phyloP scores from a whole-genome alignment of 2,888 invertebrate species.

The Drosophila nigritarsus region DNA sequence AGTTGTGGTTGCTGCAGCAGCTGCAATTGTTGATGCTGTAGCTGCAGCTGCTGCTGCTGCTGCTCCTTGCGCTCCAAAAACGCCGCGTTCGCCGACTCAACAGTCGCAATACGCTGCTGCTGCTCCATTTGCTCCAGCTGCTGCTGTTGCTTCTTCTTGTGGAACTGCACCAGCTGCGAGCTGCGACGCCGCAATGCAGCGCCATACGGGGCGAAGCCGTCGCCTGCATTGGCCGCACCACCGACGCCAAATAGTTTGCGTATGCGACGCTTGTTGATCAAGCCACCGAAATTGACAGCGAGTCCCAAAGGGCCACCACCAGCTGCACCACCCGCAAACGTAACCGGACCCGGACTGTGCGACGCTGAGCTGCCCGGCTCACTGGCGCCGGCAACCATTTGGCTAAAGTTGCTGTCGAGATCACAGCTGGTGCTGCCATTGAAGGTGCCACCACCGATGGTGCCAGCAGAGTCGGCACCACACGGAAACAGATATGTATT shows the following conservation, averaged over 20 bases:
- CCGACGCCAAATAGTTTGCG: slow-evolving; percentile 79
- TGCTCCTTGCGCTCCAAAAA: slow-evolving; percentile 74
- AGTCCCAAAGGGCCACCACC: slow-evolving; percentile 55
- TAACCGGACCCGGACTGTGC: slow-evolving; percentile 41
- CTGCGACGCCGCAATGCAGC: slow-evolving; percentile 76
- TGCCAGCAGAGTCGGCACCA: slow-evolving; percentile 78
- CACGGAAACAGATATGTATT: slow-evolving; percentile 85
- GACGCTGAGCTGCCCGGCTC: slow-evolving; percentile 56
- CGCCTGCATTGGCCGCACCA: slow-evolving; percentile 34
- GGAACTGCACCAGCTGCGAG: slow-evolving; percentile 79
- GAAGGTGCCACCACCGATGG: slow-evolving; percentile 75
- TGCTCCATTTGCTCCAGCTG: slow-evolving; percentile 78
- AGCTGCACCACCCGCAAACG: background rate
- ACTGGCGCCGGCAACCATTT: slow-evolving; percentile 82
- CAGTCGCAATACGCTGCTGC: slow-evolving; percentile 79
- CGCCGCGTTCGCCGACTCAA: slow-evolving; percentile 78
- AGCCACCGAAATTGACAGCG: slow-evolving; percentile 62
- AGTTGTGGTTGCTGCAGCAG: slow-evolving; percentile 28
- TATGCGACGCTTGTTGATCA: slow-evolving; percentile 81
- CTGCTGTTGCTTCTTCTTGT: slow-evolving; percentile 78
- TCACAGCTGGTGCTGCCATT: slow-evolving; percentile 82
- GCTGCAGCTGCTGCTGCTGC: slow-evolving; percentile 46
- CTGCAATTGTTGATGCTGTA: slow-evolving; percentile 58
- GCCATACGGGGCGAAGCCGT: slow-evolving; percentile 60
- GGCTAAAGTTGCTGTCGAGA: slow-evolving; percentile 84